phyloP scores from a whole-genome alignment of 2,113 vertebrate genomes.

The Callithrix jacchus region DNA sequence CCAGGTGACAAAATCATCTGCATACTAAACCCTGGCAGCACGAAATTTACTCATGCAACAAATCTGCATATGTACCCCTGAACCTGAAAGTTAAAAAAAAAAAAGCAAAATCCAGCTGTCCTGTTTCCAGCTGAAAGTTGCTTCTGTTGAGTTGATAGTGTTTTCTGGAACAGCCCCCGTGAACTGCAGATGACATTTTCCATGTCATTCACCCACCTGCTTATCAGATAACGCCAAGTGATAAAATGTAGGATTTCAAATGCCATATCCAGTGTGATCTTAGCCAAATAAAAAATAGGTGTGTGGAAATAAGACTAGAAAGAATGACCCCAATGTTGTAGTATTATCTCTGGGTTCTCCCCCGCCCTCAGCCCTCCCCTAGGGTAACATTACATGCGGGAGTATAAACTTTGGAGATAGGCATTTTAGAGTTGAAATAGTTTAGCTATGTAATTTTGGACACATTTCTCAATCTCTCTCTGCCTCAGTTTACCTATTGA shows the following conservation, averaged over 20 bases:
- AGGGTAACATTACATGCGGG: background rate
- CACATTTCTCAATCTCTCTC: background rate
- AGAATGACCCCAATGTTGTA: rapidly evolving
- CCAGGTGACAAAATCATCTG: no score
- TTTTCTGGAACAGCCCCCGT: background rate
- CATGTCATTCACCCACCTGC: background rate
- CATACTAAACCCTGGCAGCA: no score
- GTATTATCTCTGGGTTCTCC: rapidly evolving
- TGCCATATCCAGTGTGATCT: rapidly evolving
- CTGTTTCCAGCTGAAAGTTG: background rate
- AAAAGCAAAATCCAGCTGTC: background rate
- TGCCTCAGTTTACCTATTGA: background rate
- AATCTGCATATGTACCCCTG: no score
- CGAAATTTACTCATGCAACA: no score
- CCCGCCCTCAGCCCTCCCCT: background rate
- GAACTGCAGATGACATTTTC: background rate
- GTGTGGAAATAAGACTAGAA: background rate
- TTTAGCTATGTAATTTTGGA: background rate
- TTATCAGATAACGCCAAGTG: background rate
- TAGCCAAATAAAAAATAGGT: background rate
- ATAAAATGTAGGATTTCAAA: background rate
- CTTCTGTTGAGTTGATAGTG: background rate
- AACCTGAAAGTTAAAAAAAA: no score
- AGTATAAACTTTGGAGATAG: background rate
- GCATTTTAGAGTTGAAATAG: background rate